Conservation (phyloP, 1,140 invertebrate genomes). For the Ooceraea biroi region DNA sequence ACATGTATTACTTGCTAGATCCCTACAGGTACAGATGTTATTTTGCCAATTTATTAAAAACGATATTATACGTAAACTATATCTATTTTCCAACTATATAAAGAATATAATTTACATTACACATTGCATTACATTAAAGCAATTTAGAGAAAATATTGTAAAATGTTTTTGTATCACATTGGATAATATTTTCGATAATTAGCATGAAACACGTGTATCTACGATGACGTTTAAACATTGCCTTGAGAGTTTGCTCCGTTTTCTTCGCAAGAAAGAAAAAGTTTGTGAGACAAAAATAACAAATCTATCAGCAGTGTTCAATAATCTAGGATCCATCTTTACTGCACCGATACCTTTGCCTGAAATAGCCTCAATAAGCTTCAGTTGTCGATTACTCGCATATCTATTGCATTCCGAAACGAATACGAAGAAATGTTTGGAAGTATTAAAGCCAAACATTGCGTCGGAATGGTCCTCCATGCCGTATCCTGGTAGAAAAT, state of each 20-base stretch:
- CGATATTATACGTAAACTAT: too few relatives aligned
- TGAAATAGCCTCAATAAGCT: not conserved
- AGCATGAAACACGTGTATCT: conserved; percentile 25
- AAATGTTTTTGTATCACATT: not conserved
- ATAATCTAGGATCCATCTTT: conserved; percentile 4
- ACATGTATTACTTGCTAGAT: conserved; percentile 48
- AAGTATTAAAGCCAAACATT: too few relatives aligned
- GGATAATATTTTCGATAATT: conserved; percentile 11
- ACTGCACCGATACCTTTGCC: not conserved
- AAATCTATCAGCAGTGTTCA: not conserved
- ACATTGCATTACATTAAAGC: not conserved
- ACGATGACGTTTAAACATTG: not conserved
- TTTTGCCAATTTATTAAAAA: not conserved
- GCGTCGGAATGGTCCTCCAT: too few relatives aligned
- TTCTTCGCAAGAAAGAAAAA: conserved; percentile 11
- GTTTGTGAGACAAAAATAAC: not conserved
- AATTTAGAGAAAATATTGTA: too few relatives aligned
- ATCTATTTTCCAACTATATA: not conserved
- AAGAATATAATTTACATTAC: not conserved
- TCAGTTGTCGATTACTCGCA: not conserved
- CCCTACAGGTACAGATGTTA: conserved; percentile 60
- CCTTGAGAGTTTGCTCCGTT: conserved; percentile 65
- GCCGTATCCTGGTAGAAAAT: not conserved
- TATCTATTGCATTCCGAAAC: not conserved
- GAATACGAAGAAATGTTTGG: not conserved